phyloP scores from a whole-genome alignment of 2,113 vertebrate genomes.

The Phalacrocorax brasilianus region DNA sequence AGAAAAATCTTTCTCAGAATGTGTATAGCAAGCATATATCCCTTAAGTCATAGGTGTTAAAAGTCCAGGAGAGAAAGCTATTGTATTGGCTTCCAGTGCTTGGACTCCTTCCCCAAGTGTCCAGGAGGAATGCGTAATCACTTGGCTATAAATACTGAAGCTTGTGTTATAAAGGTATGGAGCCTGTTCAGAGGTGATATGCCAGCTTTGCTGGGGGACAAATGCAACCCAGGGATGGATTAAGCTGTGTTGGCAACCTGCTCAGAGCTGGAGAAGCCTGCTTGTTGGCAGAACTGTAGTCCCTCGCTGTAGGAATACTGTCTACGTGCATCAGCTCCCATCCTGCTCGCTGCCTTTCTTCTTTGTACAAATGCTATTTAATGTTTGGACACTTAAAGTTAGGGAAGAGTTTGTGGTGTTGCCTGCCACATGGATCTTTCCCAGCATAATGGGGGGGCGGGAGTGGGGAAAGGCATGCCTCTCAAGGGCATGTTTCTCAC shows the following conservation, averaged over 20 bases:
- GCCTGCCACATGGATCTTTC: neutral
- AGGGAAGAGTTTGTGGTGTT: neutral
- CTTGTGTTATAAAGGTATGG: neutral
- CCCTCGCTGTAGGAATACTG: neutral
- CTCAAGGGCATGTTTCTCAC: neutral
- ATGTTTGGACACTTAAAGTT: neutral
- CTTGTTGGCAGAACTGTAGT: neutral
- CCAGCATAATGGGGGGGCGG: no score
- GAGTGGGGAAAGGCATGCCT: fast-evolving
- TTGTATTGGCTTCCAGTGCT: neutral
- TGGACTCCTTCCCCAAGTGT: neutral
- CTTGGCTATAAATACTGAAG: neutral
- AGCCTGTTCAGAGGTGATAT: neutral
- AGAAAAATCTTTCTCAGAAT: neutral
- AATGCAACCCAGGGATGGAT: neutral
- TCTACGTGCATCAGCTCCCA: fast-evolving
- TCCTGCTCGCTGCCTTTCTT: neutral
- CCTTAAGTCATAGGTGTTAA: neutral
- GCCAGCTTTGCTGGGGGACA: neutral
- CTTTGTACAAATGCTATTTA: neutral
- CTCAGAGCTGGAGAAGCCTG: neutral
- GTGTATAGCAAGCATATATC: neutral
- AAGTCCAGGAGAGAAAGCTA: neutral
- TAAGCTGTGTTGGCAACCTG: neutral
- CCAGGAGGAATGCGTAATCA: neutral